phyloP scores from a whole-genome alignment of 1,140 invertebrate species.

The Trigoniulus corallinus region DNA sequence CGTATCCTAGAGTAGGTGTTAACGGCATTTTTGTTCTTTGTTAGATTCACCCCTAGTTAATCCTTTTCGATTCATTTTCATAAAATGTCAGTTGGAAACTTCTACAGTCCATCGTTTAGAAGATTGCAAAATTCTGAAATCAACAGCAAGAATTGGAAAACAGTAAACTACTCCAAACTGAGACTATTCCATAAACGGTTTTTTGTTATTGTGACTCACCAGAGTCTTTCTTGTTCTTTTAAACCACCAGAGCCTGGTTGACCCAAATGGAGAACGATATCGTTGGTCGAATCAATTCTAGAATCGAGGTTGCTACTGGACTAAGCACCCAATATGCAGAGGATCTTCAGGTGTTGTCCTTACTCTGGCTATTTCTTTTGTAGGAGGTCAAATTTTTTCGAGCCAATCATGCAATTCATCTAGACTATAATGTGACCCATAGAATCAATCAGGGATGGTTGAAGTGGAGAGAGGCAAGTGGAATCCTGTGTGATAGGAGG shows the following conservation, averaged over 20 bases:
- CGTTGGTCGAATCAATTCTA: not conserved
- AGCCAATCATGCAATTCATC: no score
- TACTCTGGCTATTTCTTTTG: no score
- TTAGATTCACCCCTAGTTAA: no score
- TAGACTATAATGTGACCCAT: no score
- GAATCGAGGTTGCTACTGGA: not conserved
- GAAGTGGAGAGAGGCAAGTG: no score
- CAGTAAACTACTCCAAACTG: not conserved
- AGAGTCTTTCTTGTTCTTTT: not conserved
- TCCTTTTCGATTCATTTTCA: no score
- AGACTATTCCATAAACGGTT: not conserved
- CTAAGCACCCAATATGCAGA: not conserved
- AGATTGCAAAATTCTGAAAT: not conserved
- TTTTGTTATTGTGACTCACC: not conserved
- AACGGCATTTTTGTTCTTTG: no score
- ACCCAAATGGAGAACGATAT: not conserved
- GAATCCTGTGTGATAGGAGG: no score
- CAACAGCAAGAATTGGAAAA: not conserved
- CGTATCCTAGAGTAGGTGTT: no score
- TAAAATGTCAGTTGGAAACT: not conserved
- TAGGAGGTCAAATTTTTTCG: no score
- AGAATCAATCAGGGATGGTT: no score
- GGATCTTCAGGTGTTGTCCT: not conserved
- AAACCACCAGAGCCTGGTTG: not conserved
- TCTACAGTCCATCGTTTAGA: not conserved